Evolutionary conservation across 2,888 invertebrate species (phyloP), one percentile per base, ranked within the genome.

Genomic region (Diploptera punctata): DNA sequence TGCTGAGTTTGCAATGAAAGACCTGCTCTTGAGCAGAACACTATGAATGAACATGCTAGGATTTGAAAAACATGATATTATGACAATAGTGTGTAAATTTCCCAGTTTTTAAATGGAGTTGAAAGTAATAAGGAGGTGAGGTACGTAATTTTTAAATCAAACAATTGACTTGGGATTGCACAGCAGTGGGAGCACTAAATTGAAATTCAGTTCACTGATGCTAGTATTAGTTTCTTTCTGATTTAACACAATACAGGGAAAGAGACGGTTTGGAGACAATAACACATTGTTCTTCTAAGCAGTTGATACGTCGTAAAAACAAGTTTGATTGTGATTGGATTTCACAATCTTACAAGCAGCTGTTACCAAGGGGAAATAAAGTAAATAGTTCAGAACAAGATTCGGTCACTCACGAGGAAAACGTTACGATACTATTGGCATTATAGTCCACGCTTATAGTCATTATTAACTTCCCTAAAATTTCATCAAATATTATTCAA

Each of bases 251-350:
- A 3, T n/a, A 5, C 9, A 2, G 18, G 19, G 9, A 3, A 0
- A 47, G 18, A 3, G 18, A 47, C n/a, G 18, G n/a, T 18, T 19
- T 19, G 52, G 21, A 52, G 52, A 7, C 24, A 52, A 2, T 52
- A 52, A 52, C 52, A 52, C 10, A 52, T 52, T 52, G 52, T 52
- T 52, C 19, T 24, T 24, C 52, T 7, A 24, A 19, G 52, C 52
- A 10, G 10, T 52, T 52, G 21, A 24, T 5, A 19, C 24, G 52
- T 52, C 52, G 24, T 52, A 52, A 52, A 24, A 52, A 24, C 21
- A 19, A 52, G 52, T 21, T 52, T 52, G 21, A 52, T 52, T 24
- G 52, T 16, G 3, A 52, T 52, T 52, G 52, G 52, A 52, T 52
- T 52, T 52, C 24, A 52, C 52, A 16, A 10, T 10, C 10, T 13